A percentile compares a stretch with the other conserved stretches of the same genome.
Evolutionary conservation across 2,113 vertebrate genomes (phyloP).

Genomic region (Ochotona curzoniae): DNA sequence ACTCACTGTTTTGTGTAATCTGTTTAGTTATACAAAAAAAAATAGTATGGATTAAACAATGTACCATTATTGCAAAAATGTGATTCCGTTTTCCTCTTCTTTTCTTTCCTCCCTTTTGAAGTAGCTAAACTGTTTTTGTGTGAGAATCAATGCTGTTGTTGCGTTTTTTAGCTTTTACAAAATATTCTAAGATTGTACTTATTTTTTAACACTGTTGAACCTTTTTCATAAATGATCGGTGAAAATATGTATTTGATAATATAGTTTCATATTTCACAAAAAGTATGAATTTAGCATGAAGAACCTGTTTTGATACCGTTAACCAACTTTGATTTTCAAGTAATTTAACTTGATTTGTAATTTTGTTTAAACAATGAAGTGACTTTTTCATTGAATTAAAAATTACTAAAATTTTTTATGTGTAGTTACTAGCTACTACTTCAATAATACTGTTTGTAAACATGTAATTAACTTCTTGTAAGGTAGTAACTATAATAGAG

Average conservation of each 20-base stretch:
- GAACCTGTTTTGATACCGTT: not conserved
- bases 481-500: conserved; percentile 51
- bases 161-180: not conserved
- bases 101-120: not conserved
- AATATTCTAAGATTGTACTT: not conserved
- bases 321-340: conserved; percentile 8
- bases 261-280: conserved; percentile 14
- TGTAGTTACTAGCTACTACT: conserved; percentile 30
- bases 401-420: conserved; percentile 3
- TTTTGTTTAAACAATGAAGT: conserved; percentile 52
- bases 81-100: not conserved
- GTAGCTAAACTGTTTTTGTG: not conserved
- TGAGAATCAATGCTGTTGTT: not conserved
- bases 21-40: not conserved
- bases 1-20: not conserved
- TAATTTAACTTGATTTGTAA: conserved; percentile 40
- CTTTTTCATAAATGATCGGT: conserved; percentile 16
- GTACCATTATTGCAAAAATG: not conserved
- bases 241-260: not conserved
- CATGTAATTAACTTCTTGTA: conserved; percentile 53
- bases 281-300: not conserved
- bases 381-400: conserved; percentile 17
- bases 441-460: conserved; percentile 58
- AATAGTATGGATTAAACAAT: not conserved
- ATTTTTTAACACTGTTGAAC: not conserved